Evolutionary conservation across 2,113 vertebrate species (phyloP).

Genomic region (Gymnarchus niloticus): DNA sequence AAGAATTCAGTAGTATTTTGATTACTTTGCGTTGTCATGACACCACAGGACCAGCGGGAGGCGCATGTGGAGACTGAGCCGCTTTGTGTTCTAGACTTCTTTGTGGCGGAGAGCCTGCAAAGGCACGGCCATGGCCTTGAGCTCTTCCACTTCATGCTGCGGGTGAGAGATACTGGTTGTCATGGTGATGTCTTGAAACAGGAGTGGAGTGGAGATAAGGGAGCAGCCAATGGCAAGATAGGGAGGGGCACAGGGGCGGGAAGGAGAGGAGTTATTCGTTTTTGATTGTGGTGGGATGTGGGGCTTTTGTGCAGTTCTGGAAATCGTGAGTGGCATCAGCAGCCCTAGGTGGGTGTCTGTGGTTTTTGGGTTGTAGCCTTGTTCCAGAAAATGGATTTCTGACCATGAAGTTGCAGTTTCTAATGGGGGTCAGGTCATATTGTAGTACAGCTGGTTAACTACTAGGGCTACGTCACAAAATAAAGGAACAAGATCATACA

Average conservation of each 20-base stretch:
- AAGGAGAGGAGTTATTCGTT: neutral
- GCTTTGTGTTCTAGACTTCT: constrained; percentile 82
- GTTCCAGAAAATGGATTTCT: neutral
- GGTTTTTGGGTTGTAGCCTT: too few species aligned
- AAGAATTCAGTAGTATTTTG: neutral
- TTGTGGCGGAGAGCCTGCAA: constrained; percentile 74
- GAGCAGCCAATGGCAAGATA: neutral
- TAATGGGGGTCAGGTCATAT: neutral
- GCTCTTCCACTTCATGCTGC: constrained; percentile 78
- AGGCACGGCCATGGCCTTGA: constrained; percentile 78
- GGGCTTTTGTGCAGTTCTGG: neutral
- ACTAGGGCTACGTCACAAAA: neutral
- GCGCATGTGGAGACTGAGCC: constrained; percentile 81
- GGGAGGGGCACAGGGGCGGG: too few species aligned
- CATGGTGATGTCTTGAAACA: neutral
- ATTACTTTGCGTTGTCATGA: constrained; percentile 22
- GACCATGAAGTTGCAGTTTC: neutral
- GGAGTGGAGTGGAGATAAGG: neutral
- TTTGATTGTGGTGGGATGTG: neutral
- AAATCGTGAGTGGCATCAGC: neutral
- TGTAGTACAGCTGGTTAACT: neutral
- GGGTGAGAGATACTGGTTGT: constrained; percentile 55
- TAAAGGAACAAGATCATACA: neutral
- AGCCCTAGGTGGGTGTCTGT: neutral
- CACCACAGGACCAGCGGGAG: constrained; percentile 68